Evolutionary conservation across 2,113 vertebrate species (phyloP).

Genomic region (Myxocyprinus asiaticus): DNA sequence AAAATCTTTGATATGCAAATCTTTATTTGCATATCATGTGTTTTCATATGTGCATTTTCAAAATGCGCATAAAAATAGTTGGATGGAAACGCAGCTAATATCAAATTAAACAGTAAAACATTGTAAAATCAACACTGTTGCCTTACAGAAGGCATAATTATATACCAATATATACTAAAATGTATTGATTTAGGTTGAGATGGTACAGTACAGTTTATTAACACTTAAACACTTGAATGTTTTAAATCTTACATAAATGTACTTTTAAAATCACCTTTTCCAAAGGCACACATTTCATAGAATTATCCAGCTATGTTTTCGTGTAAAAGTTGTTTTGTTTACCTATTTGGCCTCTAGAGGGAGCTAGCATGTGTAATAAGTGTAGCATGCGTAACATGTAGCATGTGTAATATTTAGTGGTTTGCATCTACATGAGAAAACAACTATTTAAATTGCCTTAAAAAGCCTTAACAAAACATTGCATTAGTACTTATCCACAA

Average conservation of each 20-base stretch:
- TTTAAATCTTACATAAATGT: not conserved
- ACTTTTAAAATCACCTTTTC: too few species aligned
- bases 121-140: too few species aligned
- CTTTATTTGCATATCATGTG: too few species aligned
- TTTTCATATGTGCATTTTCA: too few species aligned
- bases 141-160: too few species aligned
- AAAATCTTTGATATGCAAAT: too few species aligned
- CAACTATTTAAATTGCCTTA: not conserved
- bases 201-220: not conserved
- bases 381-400: too few species aligned
- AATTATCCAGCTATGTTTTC: not conserved
- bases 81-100: too few species aligned
- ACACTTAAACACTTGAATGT: not conserved
- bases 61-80: too few species aligned
- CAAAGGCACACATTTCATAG: too few species aligned
- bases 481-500: not conserved
- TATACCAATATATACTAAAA: not conserved
- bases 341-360: conserved; percentile 21
- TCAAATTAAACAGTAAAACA: too few species aligned
- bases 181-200: not conserved
- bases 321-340: not conserved
- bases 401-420: not conserved
- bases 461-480: not conserved
- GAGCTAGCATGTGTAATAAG: conserved; percentile 7
- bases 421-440: not conserved